A percentile compares a stretch with the other conserved stretches of the same genome.
These are phyloP conservation scores for Arion vulgaris DNA, from an alignment of 1,140 invertebrate genomes.

Conservation along the genomic window DNA sequence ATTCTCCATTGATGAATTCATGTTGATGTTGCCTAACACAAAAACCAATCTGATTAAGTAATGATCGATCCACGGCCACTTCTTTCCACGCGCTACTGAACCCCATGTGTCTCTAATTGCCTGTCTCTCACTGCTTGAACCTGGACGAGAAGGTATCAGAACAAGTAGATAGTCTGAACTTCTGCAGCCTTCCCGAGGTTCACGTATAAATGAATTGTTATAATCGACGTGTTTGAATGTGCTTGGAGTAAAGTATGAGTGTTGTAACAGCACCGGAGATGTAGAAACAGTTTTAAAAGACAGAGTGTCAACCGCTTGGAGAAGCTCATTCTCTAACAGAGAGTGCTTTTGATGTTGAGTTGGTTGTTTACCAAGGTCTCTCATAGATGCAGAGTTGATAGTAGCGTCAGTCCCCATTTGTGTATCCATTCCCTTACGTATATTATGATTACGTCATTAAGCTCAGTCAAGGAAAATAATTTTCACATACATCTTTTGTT, in stretches of 20 bases:
- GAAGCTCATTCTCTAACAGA: no score
- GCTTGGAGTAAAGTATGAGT: neutral
- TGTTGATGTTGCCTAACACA: neutral
- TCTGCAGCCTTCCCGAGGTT: neutral
- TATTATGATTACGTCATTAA: no score
- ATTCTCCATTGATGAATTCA: neutral
- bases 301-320: neutral
- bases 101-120: constrained; percentile 33
- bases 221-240: neutral
- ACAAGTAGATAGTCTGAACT: neutral
- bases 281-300: neutral
- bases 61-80: neutral
- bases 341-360: no score
- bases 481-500: no score
- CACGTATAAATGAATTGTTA: neutral
- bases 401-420: no score
- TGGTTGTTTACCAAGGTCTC: no score
- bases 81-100: constrained; percentile 1
- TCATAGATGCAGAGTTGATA: no score
- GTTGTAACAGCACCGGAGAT: neutral
- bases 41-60: neutral
- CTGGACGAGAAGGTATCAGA: constrained; percentile 3
- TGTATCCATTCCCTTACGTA: no score
- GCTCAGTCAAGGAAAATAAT: no score
- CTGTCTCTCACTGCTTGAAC: neutral